Evolutionary conservation across 2,113 vertebrate genomes (phyloP).

Genomic region (Chloroceryle aenea): DNA sequence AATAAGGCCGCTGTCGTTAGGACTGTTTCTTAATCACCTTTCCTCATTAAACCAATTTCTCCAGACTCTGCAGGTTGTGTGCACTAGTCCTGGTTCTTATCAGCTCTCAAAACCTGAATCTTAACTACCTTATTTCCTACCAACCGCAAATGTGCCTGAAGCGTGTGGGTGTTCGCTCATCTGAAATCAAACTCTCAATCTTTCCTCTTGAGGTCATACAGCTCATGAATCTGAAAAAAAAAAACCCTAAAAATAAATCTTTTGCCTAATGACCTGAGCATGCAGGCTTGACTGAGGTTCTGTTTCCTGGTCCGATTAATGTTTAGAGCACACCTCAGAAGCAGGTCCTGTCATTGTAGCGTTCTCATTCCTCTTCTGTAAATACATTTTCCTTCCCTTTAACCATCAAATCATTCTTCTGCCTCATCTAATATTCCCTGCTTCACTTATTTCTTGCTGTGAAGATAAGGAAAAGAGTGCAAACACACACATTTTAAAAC

Average conservation of each 20-base stretch:
- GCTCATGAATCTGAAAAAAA: background rate
- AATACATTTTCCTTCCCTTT: background rate
- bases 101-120: background rate
- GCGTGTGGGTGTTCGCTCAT: constrained; percentile 1
- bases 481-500: background rate
- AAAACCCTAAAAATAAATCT: background rate
- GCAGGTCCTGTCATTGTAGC: background rate
- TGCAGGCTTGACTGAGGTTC: background rate
- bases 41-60: background rate
- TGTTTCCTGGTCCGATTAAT: background rate
- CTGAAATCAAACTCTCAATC: background rate
- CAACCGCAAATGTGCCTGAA: background rate
- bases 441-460: background rate
- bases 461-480: background rate
- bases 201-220: background rate
- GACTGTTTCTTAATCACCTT: background rate
- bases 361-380: background rate
- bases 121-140: background rate
- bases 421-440: background rate
- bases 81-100: background rate
- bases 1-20: background rate
- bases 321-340: background rate
- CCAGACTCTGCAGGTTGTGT: background rate
- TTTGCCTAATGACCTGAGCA: constrained; percentile 12
- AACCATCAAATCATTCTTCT: constrained; percentile 7